These are phyloP conservation scores for Lichenostomus cassidix DNA, from an alignment of 2,113 vertebrate genomes.

Conservation along the genomic window DNA sequence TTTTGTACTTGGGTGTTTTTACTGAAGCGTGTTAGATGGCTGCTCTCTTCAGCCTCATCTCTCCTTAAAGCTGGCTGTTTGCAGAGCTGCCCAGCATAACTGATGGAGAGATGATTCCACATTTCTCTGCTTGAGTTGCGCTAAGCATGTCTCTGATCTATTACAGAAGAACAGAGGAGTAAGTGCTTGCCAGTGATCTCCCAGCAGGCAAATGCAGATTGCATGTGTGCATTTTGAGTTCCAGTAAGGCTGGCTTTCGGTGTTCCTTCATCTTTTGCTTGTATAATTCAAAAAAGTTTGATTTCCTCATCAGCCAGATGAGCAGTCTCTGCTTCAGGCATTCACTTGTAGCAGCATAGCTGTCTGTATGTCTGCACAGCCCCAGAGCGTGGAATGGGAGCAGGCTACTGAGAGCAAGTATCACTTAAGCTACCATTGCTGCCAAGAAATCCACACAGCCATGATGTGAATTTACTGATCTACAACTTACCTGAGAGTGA, in stretches of 20 bases:
- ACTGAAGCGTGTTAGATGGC: background rate
- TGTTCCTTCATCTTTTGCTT: constrained; percentile 10
- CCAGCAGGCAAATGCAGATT: background rate
- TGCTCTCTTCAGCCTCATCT: background rate
- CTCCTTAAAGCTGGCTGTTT: background rate
- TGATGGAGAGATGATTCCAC: background rate
- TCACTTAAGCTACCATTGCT: background rate
- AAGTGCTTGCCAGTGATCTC: background rate
- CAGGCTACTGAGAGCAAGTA: background rate
- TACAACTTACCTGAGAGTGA: background rate
- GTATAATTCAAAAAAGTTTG: background rate
- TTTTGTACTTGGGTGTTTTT: background rate
- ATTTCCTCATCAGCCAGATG: background rate
- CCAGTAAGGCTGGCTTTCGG: background rate
- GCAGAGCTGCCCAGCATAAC: background rate
- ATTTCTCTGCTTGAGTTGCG: background rate
- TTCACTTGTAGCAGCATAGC: background rate
- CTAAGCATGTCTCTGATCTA: background rate
- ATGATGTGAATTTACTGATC: background rate
- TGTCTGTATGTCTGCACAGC: background rate
- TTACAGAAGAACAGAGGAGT: background rate
- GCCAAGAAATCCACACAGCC: background rate
- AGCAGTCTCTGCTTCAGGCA: background rate
- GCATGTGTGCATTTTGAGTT: background rate
- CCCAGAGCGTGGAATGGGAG: background rate